phyloP scores from a whole-genome alignment of 64 coral and sea anemone species.

The Porites lutea region DNA sequence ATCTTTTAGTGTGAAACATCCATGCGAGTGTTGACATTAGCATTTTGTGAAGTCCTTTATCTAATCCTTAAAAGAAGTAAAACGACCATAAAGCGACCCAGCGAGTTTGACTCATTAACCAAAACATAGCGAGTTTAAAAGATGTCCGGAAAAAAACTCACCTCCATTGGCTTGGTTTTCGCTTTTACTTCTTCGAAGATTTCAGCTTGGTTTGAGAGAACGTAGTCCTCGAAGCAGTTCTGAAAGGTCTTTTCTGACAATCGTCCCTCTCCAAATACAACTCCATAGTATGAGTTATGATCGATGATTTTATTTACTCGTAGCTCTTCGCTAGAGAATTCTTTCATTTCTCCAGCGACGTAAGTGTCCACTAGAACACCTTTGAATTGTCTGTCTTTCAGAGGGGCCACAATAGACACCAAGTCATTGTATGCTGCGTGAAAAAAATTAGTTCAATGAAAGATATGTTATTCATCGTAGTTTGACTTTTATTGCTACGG shows the following conservation, averaged over 20 bases:
- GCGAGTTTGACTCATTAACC: too few relatives aligned
- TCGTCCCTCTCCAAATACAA: conserved; percentile 82
- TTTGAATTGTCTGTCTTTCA: conserved; percentile 75
- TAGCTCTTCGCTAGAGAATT: conserved; percentile 46
- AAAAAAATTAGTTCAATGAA: neutral
- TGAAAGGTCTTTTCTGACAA: conserved; percentile 65
- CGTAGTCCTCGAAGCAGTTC: conserved; percentile 77
- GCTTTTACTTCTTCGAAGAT: conserved; percentile 83
- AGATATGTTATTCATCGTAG: too few relatives aligned
- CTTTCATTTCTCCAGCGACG: conserved; percentile 77
- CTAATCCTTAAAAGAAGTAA: too few relatives aligned
- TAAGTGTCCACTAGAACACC: conserved; percentile 90
- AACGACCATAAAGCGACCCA: too few relatives aligned
- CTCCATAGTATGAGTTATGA: conserved; percentile 86
- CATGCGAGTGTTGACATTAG: too few relatives aligned
- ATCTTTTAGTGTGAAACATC: too few relatives aligned
- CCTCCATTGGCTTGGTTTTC: conserved; percentile 68
- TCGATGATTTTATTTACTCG: conserved; percentile 93
- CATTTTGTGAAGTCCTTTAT: too few relatives aligned
- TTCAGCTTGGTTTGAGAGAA: conserved; percentile 62
- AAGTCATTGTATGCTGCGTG: neutral
- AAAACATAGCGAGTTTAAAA: too few relatives aligned
- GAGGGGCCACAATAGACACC: conserved; percentile 14
- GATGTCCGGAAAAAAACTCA: conserved; percentile 1
- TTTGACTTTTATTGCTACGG: too few relatives aligned